Conservation (phyloP, 30 jellyfish, hydroid and myxozoan species). For the Chironex yamaguchii region DNA sequence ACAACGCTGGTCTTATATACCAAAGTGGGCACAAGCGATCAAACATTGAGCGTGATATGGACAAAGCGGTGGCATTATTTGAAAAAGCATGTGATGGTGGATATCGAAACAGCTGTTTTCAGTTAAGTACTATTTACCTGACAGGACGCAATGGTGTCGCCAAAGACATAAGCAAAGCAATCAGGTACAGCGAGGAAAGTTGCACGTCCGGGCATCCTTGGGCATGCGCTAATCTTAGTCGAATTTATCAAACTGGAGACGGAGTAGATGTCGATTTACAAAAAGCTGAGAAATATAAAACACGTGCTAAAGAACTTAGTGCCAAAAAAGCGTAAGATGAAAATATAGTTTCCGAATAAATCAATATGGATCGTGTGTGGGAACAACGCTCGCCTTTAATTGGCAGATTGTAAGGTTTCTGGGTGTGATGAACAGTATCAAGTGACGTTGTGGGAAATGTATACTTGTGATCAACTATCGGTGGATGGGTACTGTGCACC, state of each 20-base stretch:
- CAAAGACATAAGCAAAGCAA: constrained; percentile 69
- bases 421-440: too few species aligned
- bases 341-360: too few species aligned
- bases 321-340: not conserved
- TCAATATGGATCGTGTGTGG: too few species aligned
- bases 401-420: too few species aligned
- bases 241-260: constrained; percentile 78
- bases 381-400: too few species aligned
- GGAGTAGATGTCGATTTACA: constrained; percentile 71
- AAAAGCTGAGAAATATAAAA: constrained; percentile 53
- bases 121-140: constrained; percentile 67
- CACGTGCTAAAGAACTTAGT: constrained; percentile 57
- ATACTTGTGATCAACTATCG: too few species aligned
- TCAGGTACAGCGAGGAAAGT: constrained; percentile 31
- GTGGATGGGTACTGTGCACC: too few species aligned
- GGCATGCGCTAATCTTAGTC: constrained; percentile 83
- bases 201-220: constrained; percentile 80
- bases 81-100: constrained; percentile 74
- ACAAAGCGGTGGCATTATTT: constrained; percentile 51
- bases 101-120: constrained; percentile 59
- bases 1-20: constrained; percentile 75
- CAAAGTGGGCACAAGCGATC: constrained; percentile 60
- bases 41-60: constrained; percentile 49
- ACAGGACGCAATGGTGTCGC: constrained; percentile 68
- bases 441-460: too few species aligned